These are phyloP conservation scores for Exephanes ischioxanthus DNA, from an alignment of 2,888 invertebrate genomes.

Conservation along the genomic window DNA sequence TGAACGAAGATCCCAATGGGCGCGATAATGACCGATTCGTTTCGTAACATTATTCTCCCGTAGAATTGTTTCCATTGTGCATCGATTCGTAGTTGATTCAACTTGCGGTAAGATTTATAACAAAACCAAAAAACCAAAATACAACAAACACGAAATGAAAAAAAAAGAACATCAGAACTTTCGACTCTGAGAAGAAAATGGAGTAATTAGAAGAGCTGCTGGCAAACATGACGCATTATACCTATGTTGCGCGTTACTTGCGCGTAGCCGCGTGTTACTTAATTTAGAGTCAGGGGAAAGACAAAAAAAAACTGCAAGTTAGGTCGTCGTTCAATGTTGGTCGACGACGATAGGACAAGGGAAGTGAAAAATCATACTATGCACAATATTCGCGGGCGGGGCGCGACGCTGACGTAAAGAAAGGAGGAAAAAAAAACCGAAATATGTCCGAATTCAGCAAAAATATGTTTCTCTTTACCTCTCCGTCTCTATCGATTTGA, in stretches of 20 bases:
- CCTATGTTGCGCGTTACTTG: constrained; percentile 29
- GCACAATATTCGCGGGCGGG: constrained; percentile 58
- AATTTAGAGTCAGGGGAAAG: constrained; percentile 41
- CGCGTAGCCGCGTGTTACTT: constrained; percentile 51
- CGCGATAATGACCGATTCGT: constrained; percentile 41
- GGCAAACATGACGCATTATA: constrained; percentile 41
- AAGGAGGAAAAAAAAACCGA: neutral
- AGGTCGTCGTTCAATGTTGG: constrained; percentile 41
- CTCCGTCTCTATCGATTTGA: constrained; percentile 42
- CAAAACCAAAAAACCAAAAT: neutral
- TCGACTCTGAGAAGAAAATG: constrained; percentile 40
- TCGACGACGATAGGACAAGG: constrained; percentile 45
- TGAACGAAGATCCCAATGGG: constrained; percentile 48
- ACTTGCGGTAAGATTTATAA: constrained; percentile 64
- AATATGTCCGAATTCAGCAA: constrained; percentile 28
- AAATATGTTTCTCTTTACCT: constrained; percentile 40
- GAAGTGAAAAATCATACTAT: constrained; percentile 51
- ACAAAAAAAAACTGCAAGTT: constrained; percentile 45
- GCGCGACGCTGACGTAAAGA: constrained; percentile 31
- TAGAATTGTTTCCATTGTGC: constrained; percentile 61
- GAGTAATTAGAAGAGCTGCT: constrained; percentile 33
- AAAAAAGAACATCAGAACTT: constrained; percentile 27
- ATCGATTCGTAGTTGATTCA: constrained; percentile 50
- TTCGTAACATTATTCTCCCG: constrained; percentile 54
- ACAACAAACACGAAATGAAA: constrained; percentile 14